Base-by-base conservation (phyloP, 2,888 invertebrate species). In the Nymphalis urticae region DNA sequence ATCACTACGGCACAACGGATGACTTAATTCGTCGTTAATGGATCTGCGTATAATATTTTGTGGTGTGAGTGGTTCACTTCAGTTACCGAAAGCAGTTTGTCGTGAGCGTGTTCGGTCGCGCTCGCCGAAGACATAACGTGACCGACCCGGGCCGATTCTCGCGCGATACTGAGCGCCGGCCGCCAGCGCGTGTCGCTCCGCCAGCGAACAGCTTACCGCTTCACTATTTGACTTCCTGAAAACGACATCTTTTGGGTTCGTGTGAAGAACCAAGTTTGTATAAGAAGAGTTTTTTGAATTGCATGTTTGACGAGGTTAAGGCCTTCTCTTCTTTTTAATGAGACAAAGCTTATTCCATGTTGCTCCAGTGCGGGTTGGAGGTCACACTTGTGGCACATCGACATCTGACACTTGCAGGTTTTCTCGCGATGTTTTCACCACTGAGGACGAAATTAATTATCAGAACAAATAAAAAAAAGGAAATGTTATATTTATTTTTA, bases 81-180 rank as follows among this genome's bases (percentile, higher is more conserved):
- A 50, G 50, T 73, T 71, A 73, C 72, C 75, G 73, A 73, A 24
- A 71, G 72, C 71, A 70, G 84, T 82, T 84, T 85, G 83, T 85
- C 88, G 89, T 77, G 82, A 83, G 81, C 84, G 85, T 84, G 64
- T 80, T 80, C 85, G 84, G 82, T 77, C 72, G 72, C 77, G 80
- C 76, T 73, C 77, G 79, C 76, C 73, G 59, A n/a, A 69, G 80
- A 75, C 85, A 82, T 83, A 62, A 84, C 85, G 79, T 85, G 86
- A 79, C 88, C 88, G 84, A 73, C 79, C 77, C 82, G 82, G 76
- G 66, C 82, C 84, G 82, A 73, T 75, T 81, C 86, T 85, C 83
- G 85, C 90, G 88, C 90, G 87, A 80, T 85, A 92, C 91, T 92
- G 88, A 82, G 75, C 69, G 58, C 67, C 73, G 74, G 50, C 63